These are phyloP conservation scores for Eupithecia insigniata DNA, from an alignment of 2,888 invertebrate species.

Conservation along the genomic window DNA sequence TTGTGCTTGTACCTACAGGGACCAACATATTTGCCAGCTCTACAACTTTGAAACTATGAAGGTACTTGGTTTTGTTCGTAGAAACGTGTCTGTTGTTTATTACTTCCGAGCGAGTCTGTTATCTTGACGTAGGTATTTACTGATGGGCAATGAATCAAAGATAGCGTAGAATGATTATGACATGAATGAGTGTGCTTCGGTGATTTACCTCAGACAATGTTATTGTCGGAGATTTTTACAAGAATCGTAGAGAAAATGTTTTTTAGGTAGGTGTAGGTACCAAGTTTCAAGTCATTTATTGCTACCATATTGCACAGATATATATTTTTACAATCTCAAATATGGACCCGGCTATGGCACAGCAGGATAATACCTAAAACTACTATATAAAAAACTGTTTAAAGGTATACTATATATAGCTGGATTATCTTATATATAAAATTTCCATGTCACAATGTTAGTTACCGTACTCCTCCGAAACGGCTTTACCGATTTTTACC, in stretches of 20 bases:
- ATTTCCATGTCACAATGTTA: too few relatives aligned
- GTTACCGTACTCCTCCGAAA: too few relatives aligned
- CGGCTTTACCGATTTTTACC: too few relatives aligned
- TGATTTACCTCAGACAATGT: constrained; percentile 18
- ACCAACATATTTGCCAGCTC: background rate
- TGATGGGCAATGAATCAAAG: constrained; percentile 46
- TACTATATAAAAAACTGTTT: too few relatives aligned
- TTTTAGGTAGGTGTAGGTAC: too few relatives aligned
- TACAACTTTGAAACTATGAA: constrained; percentile 1
- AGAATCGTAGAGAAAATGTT: background rate
- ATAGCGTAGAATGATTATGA: constrained; percentile 35
- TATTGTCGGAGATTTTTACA: background rate
- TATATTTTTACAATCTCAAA: too few relatives aligned
- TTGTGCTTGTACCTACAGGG: background rate
- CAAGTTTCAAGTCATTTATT: too few relatives aligned
- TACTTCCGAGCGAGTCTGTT: constrained; percentile 30
- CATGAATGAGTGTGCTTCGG: constrained; percentile 2
- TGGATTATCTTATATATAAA: too few relatives aligned
- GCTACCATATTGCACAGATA: too few relatives aligned
- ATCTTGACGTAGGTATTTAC: constrained; percentile 30
- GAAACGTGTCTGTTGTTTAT: constrained; percentile 40
- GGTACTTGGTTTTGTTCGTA: constrained; percentile 21
- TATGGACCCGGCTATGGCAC: too few relatives aligned
- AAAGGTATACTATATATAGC: too few relatives aligned
- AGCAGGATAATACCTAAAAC: too few relatives aligned